Conservation (phyloP, 2,888 invertebrate genomes). For the Drosophila ezoana region DNA sequence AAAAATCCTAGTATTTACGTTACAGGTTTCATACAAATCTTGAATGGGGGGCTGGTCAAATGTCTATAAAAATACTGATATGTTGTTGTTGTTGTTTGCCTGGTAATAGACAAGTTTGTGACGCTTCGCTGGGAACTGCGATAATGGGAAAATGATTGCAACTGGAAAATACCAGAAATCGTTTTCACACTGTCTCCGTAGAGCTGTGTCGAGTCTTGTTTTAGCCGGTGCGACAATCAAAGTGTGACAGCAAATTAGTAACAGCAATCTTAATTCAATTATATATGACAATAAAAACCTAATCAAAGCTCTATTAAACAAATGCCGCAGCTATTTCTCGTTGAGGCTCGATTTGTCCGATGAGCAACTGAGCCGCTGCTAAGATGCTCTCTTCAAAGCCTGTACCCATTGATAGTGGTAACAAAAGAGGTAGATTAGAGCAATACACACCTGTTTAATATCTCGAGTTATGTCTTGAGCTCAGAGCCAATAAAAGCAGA, state of each 20-base stretch:
- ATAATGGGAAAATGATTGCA: constrained; percentile 55
- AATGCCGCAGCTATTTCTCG: not conserved
- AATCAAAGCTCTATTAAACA: constrained; percentile 72
- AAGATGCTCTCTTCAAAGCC: not conserved
- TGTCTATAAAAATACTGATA: constrained; percentile 15
- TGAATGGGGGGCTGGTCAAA: constrained; percentile 18
- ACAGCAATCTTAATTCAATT: constrained; percentile 75
- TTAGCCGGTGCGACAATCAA: constrained; percentile 51
- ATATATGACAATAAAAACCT: constrained; percentile 77
- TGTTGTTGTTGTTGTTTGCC: constrained; percentile 6
- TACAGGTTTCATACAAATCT: not conserved
- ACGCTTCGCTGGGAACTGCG: constrained; percentile 20
- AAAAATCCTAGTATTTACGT: not conserved
- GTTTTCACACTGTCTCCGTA: constrained; percentile 14
- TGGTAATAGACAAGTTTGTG: not conserved
- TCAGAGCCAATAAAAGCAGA: too few relatives aligned
- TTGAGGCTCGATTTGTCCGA: not conserved
- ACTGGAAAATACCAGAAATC: constrained; percentile 76
- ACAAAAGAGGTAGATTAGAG: too few relatives aligned
- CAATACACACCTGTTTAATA: too few relatives aligned
- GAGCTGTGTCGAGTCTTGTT: constrained; percentile 35
- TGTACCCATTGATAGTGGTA: not conserved
- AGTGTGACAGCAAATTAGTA: constrained; percentile 64
- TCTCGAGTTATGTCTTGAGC: too few relatives aligned
- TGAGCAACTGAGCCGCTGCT: not conserved